Conservation (phyloP, 2,113 vertebrate genomes). For the Macroglossus sobrinus region DNA sequence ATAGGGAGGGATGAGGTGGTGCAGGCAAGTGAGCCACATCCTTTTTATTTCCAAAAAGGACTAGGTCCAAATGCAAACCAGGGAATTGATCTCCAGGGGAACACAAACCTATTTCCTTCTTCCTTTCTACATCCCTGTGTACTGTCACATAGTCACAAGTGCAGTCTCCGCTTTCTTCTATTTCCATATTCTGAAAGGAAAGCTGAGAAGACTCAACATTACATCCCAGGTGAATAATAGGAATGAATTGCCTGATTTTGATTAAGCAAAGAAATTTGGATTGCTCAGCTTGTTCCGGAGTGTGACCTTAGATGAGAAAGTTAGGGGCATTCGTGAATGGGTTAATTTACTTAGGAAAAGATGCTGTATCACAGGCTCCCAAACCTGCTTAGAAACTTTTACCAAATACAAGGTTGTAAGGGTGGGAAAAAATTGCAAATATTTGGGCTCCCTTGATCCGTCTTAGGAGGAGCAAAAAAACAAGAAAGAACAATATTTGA, state of each 20-base stretch:
- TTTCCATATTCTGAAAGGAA: constrained; percentile 84
- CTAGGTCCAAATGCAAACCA: background rate
- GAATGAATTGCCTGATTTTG: background rate
- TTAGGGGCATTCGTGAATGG: background rate
- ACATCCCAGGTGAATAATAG: background rate
- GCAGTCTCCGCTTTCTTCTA: constrained; percentile 87
- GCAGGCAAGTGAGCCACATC: background rate
- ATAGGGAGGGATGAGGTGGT: no score
- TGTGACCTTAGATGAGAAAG: background rate
- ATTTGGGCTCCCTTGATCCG: background rate
- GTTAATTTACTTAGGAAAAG: background rate
- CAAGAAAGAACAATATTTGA: background rate
- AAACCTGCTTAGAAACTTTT: background rate
- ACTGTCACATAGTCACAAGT: constrained; percentile 83
- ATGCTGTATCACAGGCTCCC: background rate
- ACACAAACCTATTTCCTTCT: constrained; percentile 83
- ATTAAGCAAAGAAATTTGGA: background rate
- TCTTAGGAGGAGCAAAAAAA: background rate
- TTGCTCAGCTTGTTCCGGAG: background rate
- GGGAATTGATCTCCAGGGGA: background rate
- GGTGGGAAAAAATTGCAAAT: background rate
- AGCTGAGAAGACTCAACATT: constrained; percentile 79
- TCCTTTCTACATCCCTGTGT: constrained; percentile 81
- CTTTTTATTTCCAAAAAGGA: background rate
- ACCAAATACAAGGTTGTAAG: background rate